Percentiles rank a stretch among this genome's conserved stretches.
Conservation (phyloP, 2,888 invertebrate species). For the Heliconius sara region DNA sequence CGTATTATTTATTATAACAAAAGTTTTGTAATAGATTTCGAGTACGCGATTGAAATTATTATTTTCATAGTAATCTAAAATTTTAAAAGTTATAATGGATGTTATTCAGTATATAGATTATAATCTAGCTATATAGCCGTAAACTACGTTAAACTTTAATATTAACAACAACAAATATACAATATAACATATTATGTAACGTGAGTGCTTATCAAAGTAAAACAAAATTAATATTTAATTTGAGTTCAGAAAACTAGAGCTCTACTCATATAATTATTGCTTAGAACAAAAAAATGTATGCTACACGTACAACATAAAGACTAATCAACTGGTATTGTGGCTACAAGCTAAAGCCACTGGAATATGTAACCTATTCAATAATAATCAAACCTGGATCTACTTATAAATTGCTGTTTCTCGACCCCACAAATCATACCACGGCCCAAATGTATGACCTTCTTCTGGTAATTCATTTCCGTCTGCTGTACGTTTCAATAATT, state of each 20-base stretch:
- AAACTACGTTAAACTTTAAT: constrained; percentile 32
- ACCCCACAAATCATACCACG: constrained; percentile 95
- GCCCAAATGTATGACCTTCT: constrained; percentile 90
- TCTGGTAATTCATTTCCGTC: constrained; percentile 80
- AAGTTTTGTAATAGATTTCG: background rate
- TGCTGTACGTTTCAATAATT: constrained; percentile 85
- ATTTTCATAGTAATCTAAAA: background rate
- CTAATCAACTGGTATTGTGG: constrained; percentile 41
- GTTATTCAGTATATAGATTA: background rate
- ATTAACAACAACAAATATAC: constrained; percentile 46
- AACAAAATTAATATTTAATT: constrained; percentile 15
- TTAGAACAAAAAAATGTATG: constrained; percentile 28
- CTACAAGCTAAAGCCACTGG: constrained; percentile 32
- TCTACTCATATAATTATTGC: constrained; percentile 22
- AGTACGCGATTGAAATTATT: background rate
- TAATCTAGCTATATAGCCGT: background rate
- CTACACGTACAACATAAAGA: constrained; percentile 31
- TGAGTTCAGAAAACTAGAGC: constrained; percentile 24
- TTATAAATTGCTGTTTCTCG: constrained; percentile 87
- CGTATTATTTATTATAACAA: constrained; percentile 3
- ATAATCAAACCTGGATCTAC: constrained; percentile 67
- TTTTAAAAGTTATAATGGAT: background rate
- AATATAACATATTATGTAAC: constrained; percentile 30
- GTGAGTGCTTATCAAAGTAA: constrained; percentile 11
- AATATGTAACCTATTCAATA: constrained; percentile 38